phyloP scores from a whole-genome alignment of 2,888 invertebrate species.

The Sipha maydis region DNA sequence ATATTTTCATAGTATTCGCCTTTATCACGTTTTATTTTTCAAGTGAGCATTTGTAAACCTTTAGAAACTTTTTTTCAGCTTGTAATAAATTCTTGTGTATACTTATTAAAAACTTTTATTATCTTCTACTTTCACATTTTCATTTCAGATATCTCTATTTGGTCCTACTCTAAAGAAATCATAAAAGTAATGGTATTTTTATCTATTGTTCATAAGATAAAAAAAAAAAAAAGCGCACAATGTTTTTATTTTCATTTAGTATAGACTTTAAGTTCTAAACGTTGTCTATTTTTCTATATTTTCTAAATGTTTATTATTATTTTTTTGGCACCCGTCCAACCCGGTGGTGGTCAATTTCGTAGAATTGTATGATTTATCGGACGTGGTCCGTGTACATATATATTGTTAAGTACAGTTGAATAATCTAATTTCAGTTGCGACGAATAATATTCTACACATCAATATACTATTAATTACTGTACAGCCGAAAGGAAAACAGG shows the following conservation, averaged over 20 bases:
- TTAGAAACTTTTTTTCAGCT: neutral
- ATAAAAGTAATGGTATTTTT: constrained; percentile 53
- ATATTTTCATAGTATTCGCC: neutral
- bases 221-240: constrained; percentile 24
- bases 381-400: too few relatives aligned
- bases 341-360: constrained; percentile 2
- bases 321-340: constrained; percentile 34
- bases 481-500: neutral
- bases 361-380: constrained; percentile 3
- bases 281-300: neutral
- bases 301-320: constrained; percentile 36
- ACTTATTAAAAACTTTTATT: constrained; percentile 57
- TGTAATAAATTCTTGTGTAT: constrained; percentile 9
- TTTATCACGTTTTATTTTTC: neutral
- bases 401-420: neutral
- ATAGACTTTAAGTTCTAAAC: constrained; percentile 33
- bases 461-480: neutral
- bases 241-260: constrained; percentile 46
- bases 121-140: constrained; percentile 44
- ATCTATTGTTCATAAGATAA: constrained; percentile 23
- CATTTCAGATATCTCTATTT: constrained; percentile 51
- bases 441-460: neutral
- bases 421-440: constrained; percentile 4
- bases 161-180: constrained; percentile 21
- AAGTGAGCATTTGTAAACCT: neutral